Evolutionary conservation across 2,888 invertebrate genomes (phyloP), one percentile per base, ranked within the genome.

Genomic region (Cephus rjabovi): DNA sequence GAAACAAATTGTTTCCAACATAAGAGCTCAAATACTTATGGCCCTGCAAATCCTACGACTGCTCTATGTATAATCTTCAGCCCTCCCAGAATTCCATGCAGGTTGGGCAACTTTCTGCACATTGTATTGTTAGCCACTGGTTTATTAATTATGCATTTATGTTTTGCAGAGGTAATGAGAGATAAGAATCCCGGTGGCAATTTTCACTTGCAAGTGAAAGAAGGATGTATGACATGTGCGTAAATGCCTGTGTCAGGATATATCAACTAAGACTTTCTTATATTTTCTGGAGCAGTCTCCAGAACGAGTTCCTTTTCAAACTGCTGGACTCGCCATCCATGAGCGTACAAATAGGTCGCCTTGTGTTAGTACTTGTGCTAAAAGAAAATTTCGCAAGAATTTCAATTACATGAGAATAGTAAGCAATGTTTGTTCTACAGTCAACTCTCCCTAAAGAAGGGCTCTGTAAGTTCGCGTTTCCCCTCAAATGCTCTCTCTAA

Each of bases 251-350:
- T 15, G 30, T 31, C 31, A 31, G 71, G 71, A 34, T 71, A 71
- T 23, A 34, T 56, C 56, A 56, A 6, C 56, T 56, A 34, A 70
- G 79, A 83, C 83, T 87, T 86, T 86, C 86, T 76, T 82, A 81
- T 73, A 88, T 87, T 87, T 88, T 83, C 85, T 78, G 73, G 79
- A 76, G 83, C 83, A 85, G 74, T 77, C 68, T 83, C 81, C 82
- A 83, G 84, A 87, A 86, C 87, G 82, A 83, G 85, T 84, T 86
- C 79, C 75, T 81, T 35, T 77, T 77, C 79, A 34, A 34, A 71
- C 31, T 71, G 71, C 15, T 71, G 3, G 12, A 34, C 56, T 23
- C 23, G 56, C 23, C 23, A 56, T 56, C 56, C 56, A 56, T 56
- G 56, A 56, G 56, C 56, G 56, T 56, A 9, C 56, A 56, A 56